These are phyloP conservation scores for Microplitis deprimator DNA, from an alignment of 2,888 invertebrate genomes.

Conservation along the genomic window DNA sequence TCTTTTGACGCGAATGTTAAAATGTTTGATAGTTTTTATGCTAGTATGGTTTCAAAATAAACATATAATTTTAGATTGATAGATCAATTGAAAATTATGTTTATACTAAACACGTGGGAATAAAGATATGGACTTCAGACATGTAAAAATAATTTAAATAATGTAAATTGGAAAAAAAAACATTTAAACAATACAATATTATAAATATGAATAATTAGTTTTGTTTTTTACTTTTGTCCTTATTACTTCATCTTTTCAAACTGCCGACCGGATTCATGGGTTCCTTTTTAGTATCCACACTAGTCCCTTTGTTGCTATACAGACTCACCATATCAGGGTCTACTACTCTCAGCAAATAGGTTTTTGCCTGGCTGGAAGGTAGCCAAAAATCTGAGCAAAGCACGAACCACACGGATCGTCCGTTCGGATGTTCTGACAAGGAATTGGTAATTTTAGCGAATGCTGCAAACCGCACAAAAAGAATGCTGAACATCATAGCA, in stretches of 20 bases:
- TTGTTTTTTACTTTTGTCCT: neutral
- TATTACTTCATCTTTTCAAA: neutral
- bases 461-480: slow-evolving; percentile 33
- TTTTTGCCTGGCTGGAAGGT: slow-evolving; percentile 38
- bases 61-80: too few relatives aligned
- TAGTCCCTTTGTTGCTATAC: slow-evolving; percentile 18
- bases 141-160: neutral
- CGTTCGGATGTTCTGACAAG: slow-evolving; percentile 33
- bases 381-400: slow-evolving; percentile 44
- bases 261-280: neutral
- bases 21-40: neutral
- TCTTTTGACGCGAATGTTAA: neutral
- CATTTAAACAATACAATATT: neutral
- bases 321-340: slow-evolving; percentile 15
- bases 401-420: slow-evolving; percentile 36
- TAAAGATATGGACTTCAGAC: neutral
- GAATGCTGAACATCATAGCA: neutral
- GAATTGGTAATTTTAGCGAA: slow-evolving; percentile 44
- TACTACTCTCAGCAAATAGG: slow-evolving; percentile 23
- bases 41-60: too few relatives aligned
- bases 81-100: neutral
- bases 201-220: neutral
- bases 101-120: neutral
- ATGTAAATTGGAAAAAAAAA: neutral
- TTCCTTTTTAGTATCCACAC: neutral